A percentile compares a stretch with the other conserved stretches of the same genome.
These are phyloP conservation scores for Girardia tigrina DNA, from an alignment of 2,888 invertebrate genomes.

Conservation along the genomic window DNA sequence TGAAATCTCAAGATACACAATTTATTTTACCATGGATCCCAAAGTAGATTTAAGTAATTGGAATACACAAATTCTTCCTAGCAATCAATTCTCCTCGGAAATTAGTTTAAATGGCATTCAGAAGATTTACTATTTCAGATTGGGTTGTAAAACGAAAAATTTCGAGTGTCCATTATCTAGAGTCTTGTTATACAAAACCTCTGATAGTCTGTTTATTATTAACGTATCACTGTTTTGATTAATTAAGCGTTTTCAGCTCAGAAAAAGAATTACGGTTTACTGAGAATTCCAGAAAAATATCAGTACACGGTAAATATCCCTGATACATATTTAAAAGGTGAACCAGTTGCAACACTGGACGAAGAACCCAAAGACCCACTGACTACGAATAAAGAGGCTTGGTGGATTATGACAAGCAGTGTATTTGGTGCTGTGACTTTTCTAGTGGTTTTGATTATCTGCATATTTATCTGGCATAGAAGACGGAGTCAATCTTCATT, in stretches of 20 bases:
- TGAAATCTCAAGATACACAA: neutral
- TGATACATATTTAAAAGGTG: neutral
- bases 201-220: neutral
- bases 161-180: neutral
- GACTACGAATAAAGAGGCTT: neutral
- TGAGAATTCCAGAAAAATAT: constrained; percentile 5
- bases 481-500: neutral
- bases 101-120: constrained; percentile 4
- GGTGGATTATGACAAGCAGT: neutral
- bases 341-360: neutral
- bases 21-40: neutral
- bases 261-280: neutral
- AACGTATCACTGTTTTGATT: neutral
- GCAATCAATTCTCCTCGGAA: neutral
- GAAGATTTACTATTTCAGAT: constrained; percentile 5
- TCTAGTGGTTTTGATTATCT: neutral
- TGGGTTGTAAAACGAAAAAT: neutral
- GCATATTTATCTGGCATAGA: neutral
- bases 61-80: neutral
- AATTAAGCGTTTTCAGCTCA: neutral
- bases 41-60: neutral
- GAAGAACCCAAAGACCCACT: neutral
- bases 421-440: neutral
- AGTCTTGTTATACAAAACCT: neutral
- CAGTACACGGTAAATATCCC: neutral